phyloP scores from a whole-genome alignment of 2,797 vertebrate species.

The Sandelia bainsii region DNA sequence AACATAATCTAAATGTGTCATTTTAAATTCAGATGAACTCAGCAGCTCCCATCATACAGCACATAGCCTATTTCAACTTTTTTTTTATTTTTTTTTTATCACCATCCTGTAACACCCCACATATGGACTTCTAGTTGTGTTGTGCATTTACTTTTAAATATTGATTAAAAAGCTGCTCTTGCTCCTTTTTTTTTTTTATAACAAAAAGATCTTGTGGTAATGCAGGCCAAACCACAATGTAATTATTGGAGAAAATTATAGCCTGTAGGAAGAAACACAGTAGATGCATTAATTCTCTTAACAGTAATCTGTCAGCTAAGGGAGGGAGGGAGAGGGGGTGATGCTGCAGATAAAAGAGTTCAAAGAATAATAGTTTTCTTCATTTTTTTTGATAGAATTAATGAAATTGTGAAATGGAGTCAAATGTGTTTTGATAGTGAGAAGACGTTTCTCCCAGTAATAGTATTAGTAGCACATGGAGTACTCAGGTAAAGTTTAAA shows the following conservation, averaged over 20 bases:
- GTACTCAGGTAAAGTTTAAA: background rate
- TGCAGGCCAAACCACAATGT: slow-evolving; percentile 85
- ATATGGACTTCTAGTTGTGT: slow-evolving; percentile 9
- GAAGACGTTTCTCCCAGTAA: background rate
- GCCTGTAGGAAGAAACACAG: slow-evolving; percentile 75
- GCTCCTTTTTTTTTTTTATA: slow-evolving; percentile 60
- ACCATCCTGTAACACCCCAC: background rate
- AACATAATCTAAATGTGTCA: background rate
- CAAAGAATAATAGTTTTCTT: slow-evolving; percentile 13
- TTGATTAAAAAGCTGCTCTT: slow-evolving; percentile 76
- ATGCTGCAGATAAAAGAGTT: slow-evolving; percentile 21
- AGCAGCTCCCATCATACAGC: background rate
- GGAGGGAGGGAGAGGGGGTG: slow-evolving; percentile 29
- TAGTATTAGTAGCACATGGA: background rate
- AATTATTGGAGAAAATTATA: slow-evolving; percentile 68
- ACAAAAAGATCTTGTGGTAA: slow-evolving; percentile 74
- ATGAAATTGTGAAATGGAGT: slow-evolving; percentile 5
- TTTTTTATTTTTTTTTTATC: background rate
- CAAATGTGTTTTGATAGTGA: slow-evolving; percentile 7
- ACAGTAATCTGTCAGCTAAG: slow-evolving; percentile 57
- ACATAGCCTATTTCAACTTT: background rate
- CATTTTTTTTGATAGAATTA: background rate
- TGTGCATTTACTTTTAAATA: slow-evolving; percentile 60
- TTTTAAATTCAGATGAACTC: too few species aligned
- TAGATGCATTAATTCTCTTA: slow-evolving; percentile 85